Evolutionary conservation across 1,140 invertebrate genomes (phyloP).

Genomic region (Drosophila quadrilineata): DNA sequence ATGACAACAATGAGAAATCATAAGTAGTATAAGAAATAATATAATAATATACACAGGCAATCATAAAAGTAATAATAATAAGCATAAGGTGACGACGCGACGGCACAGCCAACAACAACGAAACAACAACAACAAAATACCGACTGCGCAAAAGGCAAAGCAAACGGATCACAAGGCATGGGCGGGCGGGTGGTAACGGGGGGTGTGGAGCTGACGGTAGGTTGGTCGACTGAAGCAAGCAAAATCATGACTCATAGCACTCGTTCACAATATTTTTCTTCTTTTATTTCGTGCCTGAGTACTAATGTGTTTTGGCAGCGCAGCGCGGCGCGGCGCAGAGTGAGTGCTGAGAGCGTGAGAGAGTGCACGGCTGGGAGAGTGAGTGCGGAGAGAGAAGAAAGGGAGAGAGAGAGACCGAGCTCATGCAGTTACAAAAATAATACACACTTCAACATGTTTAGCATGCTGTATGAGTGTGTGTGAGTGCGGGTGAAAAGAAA

Average conservation of each 20-base stretch:
- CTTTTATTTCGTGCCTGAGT: constrained; percentile 72
- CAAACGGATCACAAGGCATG: neutral
- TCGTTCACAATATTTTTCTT: constrained; percentile 54
- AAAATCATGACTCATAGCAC: constrained; percentile 74
- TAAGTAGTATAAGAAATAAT: constrained; percentile 55
- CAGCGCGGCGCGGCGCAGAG: constrained; percentile 19
- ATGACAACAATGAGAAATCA: constrained; percentile 67
- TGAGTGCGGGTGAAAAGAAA: constrained; percentile 9
- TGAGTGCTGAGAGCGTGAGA: constrained; percentile 15
- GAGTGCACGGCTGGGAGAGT: neutral
- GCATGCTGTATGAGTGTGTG: neutral
- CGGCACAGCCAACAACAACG: constrained; percentile 54
- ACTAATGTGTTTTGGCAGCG: constrained; percentile 71
- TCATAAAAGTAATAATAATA: constrained; percentile 76
- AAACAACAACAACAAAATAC: no score
- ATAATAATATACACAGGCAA: no score
- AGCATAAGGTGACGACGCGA: constrained; percentile 78
- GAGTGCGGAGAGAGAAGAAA: constrained; percentile 1
- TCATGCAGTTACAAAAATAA: constrained; percentile 71
- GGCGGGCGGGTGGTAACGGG: neutral
- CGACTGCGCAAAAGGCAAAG: constrained; percentile 63
- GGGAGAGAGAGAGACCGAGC: constrained; percentile 10
- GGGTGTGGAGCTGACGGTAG: neutral
- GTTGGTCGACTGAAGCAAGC: constrained; percentile 39
- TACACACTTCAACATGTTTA: constrained; percentile 45